These are phyloP conservation scores for Grallaria varia DNA, from an alignment of 2,113 vertebrate genomes.

Conservation along the genomic window DNA sequence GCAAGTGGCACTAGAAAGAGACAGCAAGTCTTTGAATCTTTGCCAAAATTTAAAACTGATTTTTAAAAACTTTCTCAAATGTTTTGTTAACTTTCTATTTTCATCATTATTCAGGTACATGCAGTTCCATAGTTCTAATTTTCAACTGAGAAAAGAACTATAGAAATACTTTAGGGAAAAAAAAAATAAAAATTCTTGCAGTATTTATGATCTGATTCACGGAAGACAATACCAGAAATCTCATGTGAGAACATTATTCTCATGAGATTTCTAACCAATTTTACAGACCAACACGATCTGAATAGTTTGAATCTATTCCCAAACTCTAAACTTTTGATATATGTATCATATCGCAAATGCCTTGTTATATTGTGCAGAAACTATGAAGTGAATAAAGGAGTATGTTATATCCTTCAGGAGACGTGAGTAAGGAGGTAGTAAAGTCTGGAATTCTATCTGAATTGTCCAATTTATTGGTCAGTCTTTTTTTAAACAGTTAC, in stretches of 20 bases:
- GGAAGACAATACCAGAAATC: conserved; percentile 16
- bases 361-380: not conserved
- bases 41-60: not conserved
- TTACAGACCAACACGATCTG: not conserved
- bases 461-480: not conserved
- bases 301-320: conserved; percentile 17
- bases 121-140: not conserved
- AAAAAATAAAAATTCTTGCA: not conserved
- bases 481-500: not conserved
- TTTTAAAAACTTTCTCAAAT: not conserved
- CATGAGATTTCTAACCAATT: conserved; percentile 29
- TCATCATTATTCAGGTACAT: not conserved
- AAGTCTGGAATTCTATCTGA: not conserved
- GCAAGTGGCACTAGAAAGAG: not conserved
- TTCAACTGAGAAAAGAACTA: not conserved
- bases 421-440: not conserved
- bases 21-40: not conserved
- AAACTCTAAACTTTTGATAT: not conserved
- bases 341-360: not conserved
- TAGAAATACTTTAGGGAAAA: not conserved
- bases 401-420: not conserved
- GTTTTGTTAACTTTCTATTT: not conserved
- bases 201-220: conserved; percentile 16
- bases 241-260: conserved; percentile 11
- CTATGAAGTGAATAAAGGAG: not conserved